These are phyloP conservation scores for Phoxinus dragarum DNA, from an alignment of 2,797 vertebrate species.

Conservation along the genomic window DNA sequence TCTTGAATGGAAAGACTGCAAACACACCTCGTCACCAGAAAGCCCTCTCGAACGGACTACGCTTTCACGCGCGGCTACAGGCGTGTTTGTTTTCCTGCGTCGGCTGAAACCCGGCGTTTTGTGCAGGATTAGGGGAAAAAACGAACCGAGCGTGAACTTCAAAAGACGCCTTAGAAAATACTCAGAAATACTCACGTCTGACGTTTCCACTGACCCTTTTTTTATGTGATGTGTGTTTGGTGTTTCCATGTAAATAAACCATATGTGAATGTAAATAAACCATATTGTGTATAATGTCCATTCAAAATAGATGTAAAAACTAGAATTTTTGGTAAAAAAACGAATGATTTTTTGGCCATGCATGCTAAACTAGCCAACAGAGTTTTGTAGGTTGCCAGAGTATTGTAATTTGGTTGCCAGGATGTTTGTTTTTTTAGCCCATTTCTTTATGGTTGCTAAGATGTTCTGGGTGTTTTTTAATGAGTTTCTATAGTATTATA, in stretches of 20 bases:
- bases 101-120: slow-evolving; percentile 71
- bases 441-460: background rate
- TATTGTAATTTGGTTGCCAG: background rate
- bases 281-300: background rate
- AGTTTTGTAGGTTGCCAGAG: background rate
- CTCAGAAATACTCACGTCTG: background rate
- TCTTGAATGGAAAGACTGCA: slow-evolving; percentile 55
- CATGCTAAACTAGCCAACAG: background rate
- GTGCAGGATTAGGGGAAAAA: slow-evolving; percentile 72
- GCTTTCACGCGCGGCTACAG: slow-evolving; percentile 72
- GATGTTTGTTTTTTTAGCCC: background rate
- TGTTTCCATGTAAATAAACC: no score
- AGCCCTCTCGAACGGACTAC: slow-evolving; percentile 75
- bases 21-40: slow-evolving; percentile 74
- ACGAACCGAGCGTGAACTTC: background rate
- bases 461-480: background rate
- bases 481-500: background rate
- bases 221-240: background rate
- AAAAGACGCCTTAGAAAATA: background rate
- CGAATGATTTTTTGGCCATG: background rate
- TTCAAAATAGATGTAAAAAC: background rate
- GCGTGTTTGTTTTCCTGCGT: slow-evolving; percentile 71
- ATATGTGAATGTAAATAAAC: background rate
- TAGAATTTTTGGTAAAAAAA: background rate
- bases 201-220: background rate